These are phyloP conservation scores for Arion vulgaris DNA, from an alignment of 1,140 invertebrate species.

Conservation along the genomic window DNA sequence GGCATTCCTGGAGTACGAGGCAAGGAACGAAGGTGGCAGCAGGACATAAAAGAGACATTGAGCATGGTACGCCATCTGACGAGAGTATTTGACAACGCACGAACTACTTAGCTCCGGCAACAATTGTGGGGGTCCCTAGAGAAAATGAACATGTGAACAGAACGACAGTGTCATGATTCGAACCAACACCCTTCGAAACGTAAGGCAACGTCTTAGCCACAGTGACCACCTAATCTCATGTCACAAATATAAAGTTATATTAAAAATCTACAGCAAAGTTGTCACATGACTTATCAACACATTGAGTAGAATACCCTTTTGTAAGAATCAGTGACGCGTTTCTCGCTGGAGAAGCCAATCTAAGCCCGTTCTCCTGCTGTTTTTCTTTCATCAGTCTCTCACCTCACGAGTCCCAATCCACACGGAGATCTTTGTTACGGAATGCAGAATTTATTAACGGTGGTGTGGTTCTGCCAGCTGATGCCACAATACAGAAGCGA, in stretches of 20 bases:
- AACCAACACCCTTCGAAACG: no score
- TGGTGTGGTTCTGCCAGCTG: neutral
- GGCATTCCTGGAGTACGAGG: no score
- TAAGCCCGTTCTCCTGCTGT: neutral
- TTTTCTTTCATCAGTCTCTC: constrained; percentile 2
- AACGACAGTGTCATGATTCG: no score
- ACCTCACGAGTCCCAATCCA: neutral
- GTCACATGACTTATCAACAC: no score
- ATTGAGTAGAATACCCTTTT: neutral
- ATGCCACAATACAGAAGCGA: neutral
- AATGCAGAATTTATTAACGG: constrained; percentile 9
- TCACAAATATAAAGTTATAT: no score
- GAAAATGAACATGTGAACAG: no score
- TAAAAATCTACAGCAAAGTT: no score
- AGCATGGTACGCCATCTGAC: neutral
- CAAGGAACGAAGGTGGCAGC: no score
- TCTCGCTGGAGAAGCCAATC: neutral
- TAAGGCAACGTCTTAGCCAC: no score
- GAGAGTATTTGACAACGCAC: no score
- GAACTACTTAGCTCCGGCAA: no score
- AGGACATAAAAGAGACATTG: neutral
- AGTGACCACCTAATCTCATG: neutral
- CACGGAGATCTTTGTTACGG: neutral
- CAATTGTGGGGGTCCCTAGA: no score
- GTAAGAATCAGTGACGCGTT: neutral